Evolutionary conservation across 2,113 vertebrate species (phyloP).

Genomic region (Silurus meridionalis): DNA sequence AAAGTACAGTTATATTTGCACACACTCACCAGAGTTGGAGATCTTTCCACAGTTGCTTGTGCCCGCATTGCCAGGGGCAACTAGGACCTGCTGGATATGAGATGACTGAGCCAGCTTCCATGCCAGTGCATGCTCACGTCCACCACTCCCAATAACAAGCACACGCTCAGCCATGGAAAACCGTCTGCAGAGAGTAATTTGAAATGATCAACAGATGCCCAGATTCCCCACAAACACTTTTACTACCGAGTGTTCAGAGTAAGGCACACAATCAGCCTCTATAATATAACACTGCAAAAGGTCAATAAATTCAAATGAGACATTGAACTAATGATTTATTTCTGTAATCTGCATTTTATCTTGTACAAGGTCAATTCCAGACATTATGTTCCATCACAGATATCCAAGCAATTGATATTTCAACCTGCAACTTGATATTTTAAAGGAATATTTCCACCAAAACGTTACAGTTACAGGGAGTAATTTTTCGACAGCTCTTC

Average conservation of each 20-base stretch:
- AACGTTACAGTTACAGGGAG: too few species aligned
- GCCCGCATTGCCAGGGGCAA: conserved; percentile 86
- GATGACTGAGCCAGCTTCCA: conserved; percentile 86
- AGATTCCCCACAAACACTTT: not conserved
- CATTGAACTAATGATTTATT: not conserved
- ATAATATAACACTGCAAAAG: not conserved
- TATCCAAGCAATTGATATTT: not conserved
- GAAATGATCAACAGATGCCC: not conserved
- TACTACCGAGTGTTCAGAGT: not conserved
- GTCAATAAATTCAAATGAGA: conserved; percentile 1
- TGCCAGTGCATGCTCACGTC: conserved; percentile 86
- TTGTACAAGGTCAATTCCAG: not conserved
- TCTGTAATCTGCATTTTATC: not conserved
- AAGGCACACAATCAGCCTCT: not conserved
- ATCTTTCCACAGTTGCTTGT: conserved; percentile 79
- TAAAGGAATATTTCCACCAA: not conserved
- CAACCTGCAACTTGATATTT: not conserved
- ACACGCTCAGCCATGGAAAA: conserved; percentile 82
- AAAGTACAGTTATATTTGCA: not conserved
- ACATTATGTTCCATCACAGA: not conserved
- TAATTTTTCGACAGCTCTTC: not conserved
- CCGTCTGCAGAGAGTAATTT: conserved; percentile 46
- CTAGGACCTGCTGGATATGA: conserved; percentile 80
- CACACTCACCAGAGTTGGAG: conserved; percentile 78
- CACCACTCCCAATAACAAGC: conserved; percentile 86